Percentiles rank a stretch among this genome's conserved stretches.
phyloP scores from a whole-genome alignment of 2,797 vertebrate species.

The Labeo calbasu region DNA sequence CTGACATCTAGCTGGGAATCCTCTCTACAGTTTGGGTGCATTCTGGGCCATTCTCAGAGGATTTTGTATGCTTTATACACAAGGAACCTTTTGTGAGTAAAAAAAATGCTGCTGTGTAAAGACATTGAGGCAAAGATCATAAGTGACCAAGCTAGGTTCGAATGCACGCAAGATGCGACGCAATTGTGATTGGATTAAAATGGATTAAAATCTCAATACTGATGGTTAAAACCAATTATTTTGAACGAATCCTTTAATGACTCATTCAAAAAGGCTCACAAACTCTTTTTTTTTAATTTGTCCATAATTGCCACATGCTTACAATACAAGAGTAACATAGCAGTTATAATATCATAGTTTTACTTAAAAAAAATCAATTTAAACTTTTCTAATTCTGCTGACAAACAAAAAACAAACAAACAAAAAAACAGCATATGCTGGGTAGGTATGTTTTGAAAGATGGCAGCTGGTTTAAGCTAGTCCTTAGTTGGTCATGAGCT shows the following conservation, averaged over 20 bases:
- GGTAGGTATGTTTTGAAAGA: too few relatives aligned
- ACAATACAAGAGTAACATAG: neutral
- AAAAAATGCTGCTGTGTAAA: neutral
- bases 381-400: neutral
- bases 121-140: neutral
- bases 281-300: neutral
- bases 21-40: constrained; percentile 32
- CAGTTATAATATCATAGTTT: neutral
- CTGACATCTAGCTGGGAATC: constrained; percentile 53
- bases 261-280: neutral
- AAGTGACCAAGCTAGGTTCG: neutral
- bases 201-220: neutral
- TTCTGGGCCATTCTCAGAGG: constrained; percentile 27
- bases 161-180: neutral
- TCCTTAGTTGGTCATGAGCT: too few relatives aligned
- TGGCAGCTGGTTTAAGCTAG: too few relatives aligned
- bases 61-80: neutral
- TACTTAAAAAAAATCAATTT: neutral
- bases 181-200: neutral
- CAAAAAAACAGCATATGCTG: too few relatives aligned
- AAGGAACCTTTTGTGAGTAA: neutral
- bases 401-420: too few relatives aligned
- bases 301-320: neutral
- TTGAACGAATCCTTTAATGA: neutral
- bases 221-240: neutral